Conservation (phyloP, 2,797 vertebrate species). For the Onychomys leucogaster region DNA sequence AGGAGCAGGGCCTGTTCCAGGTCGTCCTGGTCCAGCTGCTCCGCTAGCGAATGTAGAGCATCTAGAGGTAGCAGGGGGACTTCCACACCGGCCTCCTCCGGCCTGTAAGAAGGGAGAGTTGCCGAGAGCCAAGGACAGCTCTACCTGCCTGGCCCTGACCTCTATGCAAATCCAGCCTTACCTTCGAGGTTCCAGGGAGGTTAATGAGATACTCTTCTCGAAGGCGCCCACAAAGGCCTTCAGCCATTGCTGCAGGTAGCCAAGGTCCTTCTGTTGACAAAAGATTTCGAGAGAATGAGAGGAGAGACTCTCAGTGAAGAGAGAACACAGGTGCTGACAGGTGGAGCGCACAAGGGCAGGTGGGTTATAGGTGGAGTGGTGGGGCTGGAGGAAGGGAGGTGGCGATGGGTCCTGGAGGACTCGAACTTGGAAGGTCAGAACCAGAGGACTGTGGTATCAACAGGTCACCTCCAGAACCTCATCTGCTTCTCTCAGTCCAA, state of each 20-base stretch:
- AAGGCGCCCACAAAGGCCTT: conserved; percentile 94
- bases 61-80: conserved; percentile 93
- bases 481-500: neutral
- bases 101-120: conserved; percentile 82
- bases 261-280: conserved; percentile 93
- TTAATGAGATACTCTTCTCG: conserved; percentile 93
- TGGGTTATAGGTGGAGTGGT: neutral
- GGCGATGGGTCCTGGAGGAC: neutral
- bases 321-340: neutral
- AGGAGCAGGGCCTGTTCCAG: conserved; percentile 93
- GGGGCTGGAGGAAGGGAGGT: neutral
- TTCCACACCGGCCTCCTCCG: conserved; percentile 92
- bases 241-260: conserved; percentile 96
- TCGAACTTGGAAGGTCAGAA: conserved; percentile 12
- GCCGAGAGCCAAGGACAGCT: neutral
- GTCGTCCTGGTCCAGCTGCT: conserved; percentile 88
- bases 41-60: conserved; percentile 92
- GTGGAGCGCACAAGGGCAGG: no score
- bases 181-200: conserved; percentile 94
- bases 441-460: neutral
- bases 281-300: neutral
- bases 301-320: no score
- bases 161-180: conserved; percentile 82
- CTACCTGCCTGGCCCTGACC: neutral
- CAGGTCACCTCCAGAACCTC: neutral